A percentile compares a stretch with the other conserved stretches of the same genome.
phyloP scores from a whole-genome alignment of 2,888 invertebrate species.

The Pomacea canaliculata region DNA sequence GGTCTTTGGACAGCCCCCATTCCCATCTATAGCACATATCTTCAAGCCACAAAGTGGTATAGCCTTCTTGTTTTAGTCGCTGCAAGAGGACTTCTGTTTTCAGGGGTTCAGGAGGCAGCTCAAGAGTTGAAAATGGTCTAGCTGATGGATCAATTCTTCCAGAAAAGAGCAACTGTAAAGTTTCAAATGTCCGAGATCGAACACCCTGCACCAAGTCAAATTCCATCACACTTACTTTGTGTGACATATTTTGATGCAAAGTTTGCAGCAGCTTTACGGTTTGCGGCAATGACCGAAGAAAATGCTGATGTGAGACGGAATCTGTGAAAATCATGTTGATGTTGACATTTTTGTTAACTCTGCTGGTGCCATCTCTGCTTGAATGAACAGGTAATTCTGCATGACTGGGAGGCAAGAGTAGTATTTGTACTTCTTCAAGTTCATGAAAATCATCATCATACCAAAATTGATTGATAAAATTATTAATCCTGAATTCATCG shows the following conservation, averaged over 20 bases:
- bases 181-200: constrained; percentile 56
- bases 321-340: constrained; percentile 56
- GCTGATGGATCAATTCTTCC: constrained; percentile 49
- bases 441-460: not conserved
- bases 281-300: constrained; percentile 51
- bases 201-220: constrained; percentile 56
- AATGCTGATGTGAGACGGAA: constrained; percentile 57
- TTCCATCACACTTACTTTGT: constrained; percentile 42
- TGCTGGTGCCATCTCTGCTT: too few relatives aligned
- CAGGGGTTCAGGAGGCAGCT: constrained; percentile 45
- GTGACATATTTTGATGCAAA: constrained; percentile 19
- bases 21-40: constrained; percentile 59
- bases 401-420: constrained; percentile 31
- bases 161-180: constrained; percentile 49
- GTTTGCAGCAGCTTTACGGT: constrained; percentile 40
- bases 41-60: constrained; percentile 54
- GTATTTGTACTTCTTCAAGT: constrained; percentile 23
- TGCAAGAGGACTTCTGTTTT: constrained; percentile 38
- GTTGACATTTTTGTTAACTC: constrained; percentile 33
- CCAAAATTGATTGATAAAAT: not conserved
- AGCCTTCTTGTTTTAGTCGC: constrained; percentile 41
- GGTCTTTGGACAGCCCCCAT: constrained; percentile 58
- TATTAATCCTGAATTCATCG: not conserved
- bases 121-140: constrained; percentile 48
- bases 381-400: not conserved